A percentile compares a stretch with the other conserved stretches of the same genome.
Evolutionary conservation across 92 coral and sea anemone genomes (phyloP).

Genomic region (Blastomussa wellsi): DNA sequence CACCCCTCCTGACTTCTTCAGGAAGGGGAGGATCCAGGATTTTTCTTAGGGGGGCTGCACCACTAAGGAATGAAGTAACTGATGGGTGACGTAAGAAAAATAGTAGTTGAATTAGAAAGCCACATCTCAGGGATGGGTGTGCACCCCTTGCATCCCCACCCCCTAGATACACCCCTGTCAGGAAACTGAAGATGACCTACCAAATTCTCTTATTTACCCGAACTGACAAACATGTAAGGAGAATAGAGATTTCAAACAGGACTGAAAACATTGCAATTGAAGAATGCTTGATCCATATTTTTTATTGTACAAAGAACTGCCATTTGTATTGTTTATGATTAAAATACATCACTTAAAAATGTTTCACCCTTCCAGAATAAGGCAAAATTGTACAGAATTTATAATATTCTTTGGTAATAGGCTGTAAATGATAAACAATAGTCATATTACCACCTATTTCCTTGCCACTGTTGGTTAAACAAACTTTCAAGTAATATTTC

Average conservation of each 20-base stretch:
- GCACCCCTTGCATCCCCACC: too few relatives aligned
- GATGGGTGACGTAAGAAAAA: too few relatives aligned
- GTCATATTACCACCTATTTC: background rate
- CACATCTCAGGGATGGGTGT: too few relatives aligned
- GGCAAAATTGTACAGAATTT: background rate
- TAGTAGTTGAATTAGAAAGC: too few relatives aligned
- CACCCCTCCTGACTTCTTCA: too few relatives aligned
- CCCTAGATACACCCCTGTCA: too few relatives aligned
- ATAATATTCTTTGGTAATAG: background rate
- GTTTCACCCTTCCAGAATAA: background rate
- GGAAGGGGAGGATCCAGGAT: too few relatives aligned
- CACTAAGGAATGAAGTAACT: too few relatives aligned
- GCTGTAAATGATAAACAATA: background rate
- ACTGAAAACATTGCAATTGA: background rate
- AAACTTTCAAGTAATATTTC: background rate
- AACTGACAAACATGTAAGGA: background rate
- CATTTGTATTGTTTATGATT: background rate
- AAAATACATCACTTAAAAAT: conserved; percentile 4
- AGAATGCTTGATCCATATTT: background rate
- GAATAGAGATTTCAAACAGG: background rate
- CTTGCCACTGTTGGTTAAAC: background rate
- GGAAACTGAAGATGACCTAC: background rate
- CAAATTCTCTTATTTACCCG: background rate
- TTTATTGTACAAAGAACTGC: conserved; percentile 11
- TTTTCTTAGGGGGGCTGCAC: too few relatives aligned